Evolutionary conservation across 2,113 vertebrate species (phyloP), one percentile per base, ranked within the genome.

Genomic region (Brachionichthys hirsutus): DNA sequence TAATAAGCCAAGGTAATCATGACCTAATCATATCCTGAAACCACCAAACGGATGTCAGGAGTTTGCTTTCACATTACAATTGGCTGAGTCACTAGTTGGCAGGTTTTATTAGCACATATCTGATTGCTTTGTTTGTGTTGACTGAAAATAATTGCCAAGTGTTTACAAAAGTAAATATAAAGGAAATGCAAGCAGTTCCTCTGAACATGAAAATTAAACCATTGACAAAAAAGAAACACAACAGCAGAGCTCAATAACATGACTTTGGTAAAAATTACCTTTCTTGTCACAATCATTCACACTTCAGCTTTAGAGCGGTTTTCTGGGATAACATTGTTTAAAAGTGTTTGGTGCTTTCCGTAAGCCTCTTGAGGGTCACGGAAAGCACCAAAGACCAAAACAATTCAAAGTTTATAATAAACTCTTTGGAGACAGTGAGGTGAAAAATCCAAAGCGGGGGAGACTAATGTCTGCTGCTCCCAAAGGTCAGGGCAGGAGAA

Each of bases 321-420:
- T 47, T 54, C 69, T 52, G 57, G 59, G 74, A 85, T 82, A 88
- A 73, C 77, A 80, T 79, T 82, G 79, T 81, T 76, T 65, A 57
- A 43, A 60, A 60, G 60, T 68, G 70, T 54, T 47, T 12, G 16
- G 12, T 20, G 44, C 44, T 40, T 65, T 77, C 14, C 38, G 35
- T 61, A 63, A 69, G 71, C 56, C 59, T 58, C 12, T 16, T 53
- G 51, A 60, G 34, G 52, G 51, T 16, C 7, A n/a, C n/a, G n/a
- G n/a, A n/a, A n/a, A n/a, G n/a, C n/a, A n/a, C n/a, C n/a, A n/a
- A 34, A 43, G 44, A 53, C 47, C 18, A 20, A 62, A 57, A 16
- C 59, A 45, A 15, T 52, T 52, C 30, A 63, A 48, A 19, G 3
- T 61, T 50, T 46, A 56, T 43, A 72, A 73, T 64, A 54, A 64